Conservation (phyloP, 1,140 invertebrate species). For the Harpegnathos saltator region DNA sequence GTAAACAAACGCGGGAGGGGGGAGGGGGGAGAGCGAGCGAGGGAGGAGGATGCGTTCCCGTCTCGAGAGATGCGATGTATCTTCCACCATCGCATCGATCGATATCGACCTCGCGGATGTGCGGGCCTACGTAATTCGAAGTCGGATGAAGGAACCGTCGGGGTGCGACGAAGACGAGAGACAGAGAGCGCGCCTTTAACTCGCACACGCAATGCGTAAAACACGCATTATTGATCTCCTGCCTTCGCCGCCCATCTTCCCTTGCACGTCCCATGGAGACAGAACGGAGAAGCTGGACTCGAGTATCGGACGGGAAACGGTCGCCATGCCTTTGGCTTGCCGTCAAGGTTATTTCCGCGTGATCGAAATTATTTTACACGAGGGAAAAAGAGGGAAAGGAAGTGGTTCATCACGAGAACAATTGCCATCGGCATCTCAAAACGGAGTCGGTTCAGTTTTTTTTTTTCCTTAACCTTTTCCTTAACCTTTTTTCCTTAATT, state of each 20-base stretch:
- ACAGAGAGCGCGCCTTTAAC: background rate
- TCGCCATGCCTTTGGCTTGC: background rate
- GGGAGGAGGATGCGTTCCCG: background rate
- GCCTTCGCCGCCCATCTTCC: background rate
- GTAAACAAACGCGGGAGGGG: no score
- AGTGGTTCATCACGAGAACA: background rate
- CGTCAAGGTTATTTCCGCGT: no score
- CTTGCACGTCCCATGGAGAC: background rate
- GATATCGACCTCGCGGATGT: no score
- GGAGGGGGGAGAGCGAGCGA: no score
- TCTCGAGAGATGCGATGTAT: background rate
- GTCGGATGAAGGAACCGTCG: no score
- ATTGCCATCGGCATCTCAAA: background rate
- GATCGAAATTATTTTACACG: no score
- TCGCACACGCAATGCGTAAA: conserved; percentile 22
- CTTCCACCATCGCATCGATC: background rate
- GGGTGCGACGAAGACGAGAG: no score
- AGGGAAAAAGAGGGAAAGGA: no score
- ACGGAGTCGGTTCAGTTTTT: background rate
- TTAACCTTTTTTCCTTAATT: no score
- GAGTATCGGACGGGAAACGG: no score
- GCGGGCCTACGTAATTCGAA: no score
- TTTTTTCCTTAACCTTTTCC: no score
- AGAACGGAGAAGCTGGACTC: background rate
- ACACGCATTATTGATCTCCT: conserved; percentile 8